Evolutionary conservation across 2,797 vertebrate genomes (phyloP).

Genomic region (Carapus acus): DNA sequence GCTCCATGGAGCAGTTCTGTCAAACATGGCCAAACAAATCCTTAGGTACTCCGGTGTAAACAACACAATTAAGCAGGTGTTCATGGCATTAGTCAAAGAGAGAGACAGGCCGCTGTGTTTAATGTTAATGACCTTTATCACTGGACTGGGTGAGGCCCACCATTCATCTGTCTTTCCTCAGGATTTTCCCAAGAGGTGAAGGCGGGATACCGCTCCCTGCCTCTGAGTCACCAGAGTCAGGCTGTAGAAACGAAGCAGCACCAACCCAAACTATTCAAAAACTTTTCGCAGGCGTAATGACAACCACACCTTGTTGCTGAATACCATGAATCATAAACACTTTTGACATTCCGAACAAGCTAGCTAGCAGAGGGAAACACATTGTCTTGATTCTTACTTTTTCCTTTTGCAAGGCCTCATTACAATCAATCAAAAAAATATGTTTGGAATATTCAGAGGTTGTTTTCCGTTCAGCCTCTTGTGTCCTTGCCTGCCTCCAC

Average conservation of each 20-base stretch:
- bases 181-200: slow-evolving; percentile 21
- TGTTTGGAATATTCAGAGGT: too few species aligned
- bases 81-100: slow-evolving; percentile 25
- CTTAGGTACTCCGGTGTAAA: slow-evolving; percentile 11
- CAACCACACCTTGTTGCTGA: slow-evolving; percentile 26
- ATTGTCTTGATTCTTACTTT: slow-evolving; percentile 4
- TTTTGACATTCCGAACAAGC: not conserved
- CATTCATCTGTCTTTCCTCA: slow-evolving; percentile 24
- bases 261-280: slow-evolving; percentile 30
- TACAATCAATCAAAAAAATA: too few species aligned
- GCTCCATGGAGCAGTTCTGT: not conserved
- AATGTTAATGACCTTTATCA: slow-evolving; percentile 19
- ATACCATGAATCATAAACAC: slow-evolving; percentile 23
- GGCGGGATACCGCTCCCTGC: slow-evolving; percentile 19
- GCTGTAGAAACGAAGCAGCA: slow-evolving; percentile 36
- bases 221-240: slow-evolving; percentile 23
- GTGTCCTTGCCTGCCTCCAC: too few species aligned
- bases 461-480: too few species aligned
- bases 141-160: slow-evolving; percentile 16
- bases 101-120: slow-evolving; percentile 14
- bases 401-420: slow-evolving; percentile 12
- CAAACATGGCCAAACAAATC: slow-evolving; percentile 4
- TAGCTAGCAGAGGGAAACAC: too few species aligned
- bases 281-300: slow-evolving; percentile 20
- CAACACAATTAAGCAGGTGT: slow-evolving; percentile 27